A percentile compares a stretch with the other conserved stretches of the same genome.
phyloP scores from a whole-genome alignment of 2,113 vertebrate genomes.

The Peromyscus californicus region DNA sequence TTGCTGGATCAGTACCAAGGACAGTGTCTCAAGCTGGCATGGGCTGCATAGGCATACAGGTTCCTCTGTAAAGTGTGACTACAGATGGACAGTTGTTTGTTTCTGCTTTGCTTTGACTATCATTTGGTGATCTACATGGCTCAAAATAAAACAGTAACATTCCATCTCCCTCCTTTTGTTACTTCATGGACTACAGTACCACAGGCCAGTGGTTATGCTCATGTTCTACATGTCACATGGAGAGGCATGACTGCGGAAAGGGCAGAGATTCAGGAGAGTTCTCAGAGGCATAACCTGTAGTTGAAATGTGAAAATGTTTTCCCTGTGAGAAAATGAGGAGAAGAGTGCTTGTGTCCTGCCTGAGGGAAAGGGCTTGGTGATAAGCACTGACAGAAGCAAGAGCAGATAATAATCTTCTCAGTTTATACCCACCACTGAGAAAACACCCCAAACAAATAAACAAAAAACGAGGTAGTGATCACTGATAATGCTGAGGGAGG shows the following conservation, averaged over 20 bases:
- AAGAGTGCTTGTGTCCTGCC: neutral
- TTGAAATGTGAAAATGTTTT: conserved; percentile 68
- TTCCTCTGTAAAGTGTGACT: conserved; percentile 50
- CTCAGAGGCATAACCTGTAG: conserved; percentile 47
- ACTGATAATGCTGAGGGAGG: conserved; percentile 6
- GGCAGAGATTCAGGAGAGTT: conserved; percentile 42
- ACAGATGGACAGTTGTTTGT: conserved; percentile 48
- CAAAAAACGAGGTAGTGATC: conserved; percentile 59
- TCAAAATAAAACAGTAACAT: conserved; percentile 48
- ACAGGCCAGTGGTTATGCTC: neutral
- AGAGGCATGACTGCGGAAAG: conserved; percentile 46
- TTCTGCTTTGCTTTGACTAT: conserved; percentile 47
- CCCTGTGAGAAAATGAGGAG: conserved; percentile 64
- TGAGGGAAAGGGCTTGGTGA: conserved; percentile 6
- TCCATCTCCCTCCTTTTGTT: conserved; percentile 52
- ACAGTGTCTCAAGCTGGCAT: conserved; percentile 18
- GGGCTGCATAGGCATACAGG: neutral
- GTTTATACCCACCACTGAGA: conserved; percentile 51
- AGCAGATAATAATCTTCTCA: conserved; percentile 63
- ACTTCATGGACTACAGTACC: conserved; percentile 5
- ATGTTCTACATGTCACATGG: neutral
- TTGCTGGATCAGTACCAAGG: conserved; percentile 28
- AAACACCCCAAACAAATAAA: conserved; percentile 55
- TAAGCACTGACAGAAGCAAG: neutral
- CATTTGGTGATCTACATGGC: conserved; percentile 29